Percentiles rank a stretch among this genome's conserved stretches.
phyloP scores from a whole-genome alignment of 2,888 invertebrate genomes.

The Drosophila dives region DNA sequence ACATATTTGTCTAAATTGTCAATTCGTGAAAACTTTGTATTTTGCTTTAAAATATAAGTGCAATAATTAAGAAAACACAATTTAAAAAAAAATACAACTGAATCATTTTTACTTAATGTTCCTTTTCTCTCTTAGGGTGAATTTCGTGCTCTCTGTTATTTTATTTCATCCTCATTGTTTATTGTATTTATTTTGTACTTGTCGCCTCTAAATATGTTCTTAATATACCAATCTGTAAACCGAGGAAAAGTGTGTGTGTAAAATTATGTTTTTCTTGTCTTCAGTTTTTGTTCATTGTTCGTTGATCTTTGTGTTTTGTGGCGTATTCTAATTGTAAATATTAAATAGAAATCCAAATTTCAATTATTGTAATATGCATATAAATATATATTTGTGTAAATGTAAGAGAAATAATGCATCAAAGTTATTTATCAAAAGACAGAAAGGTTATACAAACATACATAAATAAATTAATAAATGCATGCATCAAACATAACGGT shows the following conservation, averaged over 20 bases:
- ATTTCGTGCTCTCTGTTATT: not conserved
- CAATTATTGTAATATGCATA: constrained; percentile 22
- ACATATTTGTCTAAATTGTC: constrained; percentile 10
- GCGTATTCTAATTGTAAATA: constrained; percentile 41
- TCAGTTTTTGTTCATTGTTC: constrained; percentile 9
- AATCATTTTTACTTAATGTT: not conserved
- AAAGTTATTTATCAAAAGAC: constrained; percentile 17
- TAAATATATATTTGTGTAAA: constrained; percentile 21
- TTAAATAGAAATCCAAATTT: constrained; percentile 21
- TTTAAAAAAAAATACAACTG: not conserved
- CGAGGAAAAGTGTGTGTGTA: not conserved
- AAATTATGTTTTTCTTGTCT: constrained; percentile 5
- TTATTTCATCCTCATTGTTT: not conserved
- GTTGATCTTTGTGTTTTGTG: constrained; percentile 17
- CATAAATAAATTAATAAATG: not conserved
- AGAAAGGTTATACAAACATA: constrained; percentile 11
- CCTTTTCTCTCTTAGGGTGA: not conserved
- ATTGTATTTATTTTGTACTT: not conserved
- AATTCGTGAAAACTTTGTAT: constrained; percentile 11
- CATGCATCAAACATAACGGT: not conserved
- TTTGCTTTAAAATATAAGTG: not conserved
- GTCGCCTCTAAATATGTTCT: not conserved
- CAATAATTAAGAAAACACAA: not conserved
- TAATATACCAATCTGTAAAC: not conserved
- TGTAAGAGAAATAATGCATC: constrained; percentile 11